Evolutionary conservation across 2,113 vertebrate species (phyloP), one percentile per base, ranked within the genome.

Genomic region (Zosterops pallidus): DNA sequence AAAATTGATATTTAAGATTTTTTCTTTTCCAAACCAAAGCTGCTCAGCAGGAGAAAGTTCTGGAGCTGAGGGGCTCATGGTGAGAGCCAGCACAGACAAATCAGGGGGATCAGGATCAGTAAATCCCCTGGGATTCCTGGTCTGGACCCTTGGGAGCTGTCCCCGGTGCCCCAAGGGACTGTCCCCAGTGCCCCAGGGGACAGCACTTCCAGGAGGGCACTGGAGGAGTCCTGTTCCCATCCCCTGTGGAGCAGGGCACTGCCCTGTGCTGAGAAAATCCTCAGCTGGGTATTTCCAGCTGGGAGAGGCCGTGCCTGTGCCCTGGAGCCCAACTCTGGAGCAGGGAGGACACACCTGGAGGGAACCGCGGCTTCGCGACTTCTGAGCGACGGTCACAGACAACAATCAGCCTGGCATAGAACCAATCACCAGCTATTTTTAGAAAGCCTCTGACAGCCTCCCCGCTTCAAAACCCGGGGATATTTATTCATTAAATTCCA

Each of bases 391-490:
- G 3, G 0, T 42, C 90, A 26, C 29, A 63, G 44, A 41, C 78
- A 77, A 77, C 47, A 35, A 91, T 6, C 77, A 77, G 50, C 85
- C 63, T n/a, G 67, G 44, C 41, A 86, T 50, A 83, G 88, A 94
- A 75, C 75, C 92, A 93, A 80, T 88, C 92, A 83, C 55, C 59
- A 8, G 9, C 67, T 95, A 90, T 93, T 95, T 94, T 94, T 94
- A 93, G 96, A 70, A 91, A 67, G 79, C 63, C 70, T 95, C 86
- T 95, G 95, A 91, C 94, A 94, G 85, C 53, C 69, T 83, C 78
- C 41, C 59, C 82, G 59, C 47, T 70, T 67, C 29, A 55, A 74
- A 74, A 74, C 50, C 78, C 12, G 1, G 12, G 91, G 90, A 59
- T 93, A 77, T 97, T 96, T 95, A 93, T 91, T 95, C 90, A 71